Base-by-base conservation (phyloP, 2,113 vertebrate genomes). In the Turdus rufiventris region DNA sequence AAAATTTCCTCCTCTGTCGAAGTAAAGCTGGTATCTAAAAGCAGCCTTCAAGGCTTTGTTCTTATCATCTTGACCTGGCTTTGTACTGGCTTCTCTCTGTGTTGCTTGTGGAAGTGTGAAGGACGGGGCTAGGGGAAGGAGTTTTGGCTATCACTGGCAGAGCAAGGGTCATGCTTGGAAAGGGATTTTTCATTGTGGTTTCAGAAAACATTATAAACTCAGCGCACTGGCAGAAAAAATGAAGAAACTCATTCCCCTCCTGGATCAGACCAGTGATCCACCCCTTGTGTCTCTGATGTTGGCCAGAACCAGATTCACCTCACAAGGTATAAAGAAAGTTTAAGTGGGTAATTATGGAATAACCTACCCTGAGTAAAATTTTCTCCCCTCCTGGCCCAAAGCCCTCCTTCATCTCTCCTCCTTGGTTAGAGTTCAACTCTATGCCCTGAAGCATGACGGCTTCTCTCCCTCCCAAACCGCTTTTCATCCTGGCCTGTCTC, bases 1-100 rank as follows among this genome's bases (percentile, higher is more conserved):
- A 97, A 97, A 96, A 96, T 95, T 95, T 89, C 86, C 79, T 92
- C 78, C 91, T 96, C 93, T 95, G 95, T 95, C 74, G 84, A 95
- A 95, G 94, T 96, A 95, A 97, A 95, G 94, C 94, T 95, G 86
- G 72, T 93, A 96, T 93, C 93, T 97, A 96, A 97, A 89, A 96
- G 56, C 91, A 91, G 86, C 86, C 88, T 97, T 96, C 91, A 88
- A 94, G 94, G 91, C 93, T 97, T 97, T 96, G 88, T 95, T 97
- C 93, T 91, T 95, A 91, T 95, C 93, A 96, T 96, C 94, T 95
- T 96, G 96, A 96, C 95, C 94, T 91, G 94, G 88, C 95, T 97
- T 94, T 97, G 91, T 96, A 90, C 84, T 11, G 31, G 78, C 68
- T 96, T 82, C 79, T 87, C 71, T 93, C 91, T 95, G 60, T 94